Conservation (phyloP, 64 coral and sea anemone genomes). For the Astreopora myriophthalma region DNA sequence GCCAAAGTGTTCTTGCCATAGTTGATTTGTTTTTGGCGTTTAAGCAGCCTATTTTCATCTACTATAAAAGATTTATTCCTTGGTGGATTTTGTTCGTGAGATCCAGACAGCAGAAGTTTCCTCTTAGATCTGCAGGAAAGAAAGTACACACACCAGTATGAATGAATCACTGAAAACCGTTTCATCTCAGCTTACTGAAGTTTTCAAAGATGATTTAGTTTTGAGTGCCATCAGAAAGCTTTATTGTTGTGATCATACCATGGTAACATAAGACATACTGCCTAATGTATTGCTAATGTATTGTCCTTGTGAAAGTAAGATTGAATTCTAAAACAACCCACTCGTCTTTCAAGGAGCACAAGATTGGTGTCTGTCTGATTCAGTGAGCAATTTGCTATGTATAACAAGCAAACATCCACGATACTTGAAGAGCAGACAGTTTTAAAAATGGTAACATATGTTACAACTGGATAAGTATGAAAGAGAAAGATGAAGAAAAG, state of each 20-base stretch:
- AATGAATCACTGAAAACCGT: background rate
- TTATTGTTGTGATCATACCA: slow-evolving; percentile 9
- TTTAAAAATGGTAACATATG: background rate
- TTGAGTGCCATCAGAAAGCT: slow-evolving; percentile 67
- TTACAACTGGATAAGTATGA: slow-evolving; percentile 8
- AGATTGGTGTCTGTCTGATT: background rate
- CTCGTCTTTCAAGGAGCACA: background rate
- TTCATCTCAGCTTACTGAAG: too few species aligned
- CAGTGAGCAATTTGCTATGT: background rate
- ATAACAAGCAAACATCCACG: background rate
- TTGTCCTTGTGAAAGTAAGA: background rate
- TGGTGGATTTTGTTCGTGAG: slow-evolving; percentile 15
- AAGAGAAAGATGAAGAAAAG: background rate
- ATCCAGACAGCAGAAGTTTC: slow-evolving; percentile 73
- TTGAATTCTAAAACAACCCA: background rate
- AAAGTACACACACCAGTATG: background rate
- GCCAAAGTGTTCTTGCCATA: slow-evolving; percentile 97
- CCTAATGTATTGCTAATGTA: background rate
- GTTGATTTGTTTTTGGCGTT: slow-evolving; percentile 95
- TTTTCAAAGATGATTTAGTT: background rate
- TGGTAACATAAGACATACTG: background rate
- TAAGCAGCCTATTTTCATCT: slow-evolving; percentile 79
- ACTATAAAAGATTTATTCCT: slow-evolving; percentile 66
- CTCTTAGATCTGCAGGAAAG: slow-evolving; percentile 75
- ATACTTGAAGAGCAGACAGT: background rate